phyloP scores from a whole-genome alignment of 2,888 invertebrate genomes.

The Agrochola lychnidis region DNA sequence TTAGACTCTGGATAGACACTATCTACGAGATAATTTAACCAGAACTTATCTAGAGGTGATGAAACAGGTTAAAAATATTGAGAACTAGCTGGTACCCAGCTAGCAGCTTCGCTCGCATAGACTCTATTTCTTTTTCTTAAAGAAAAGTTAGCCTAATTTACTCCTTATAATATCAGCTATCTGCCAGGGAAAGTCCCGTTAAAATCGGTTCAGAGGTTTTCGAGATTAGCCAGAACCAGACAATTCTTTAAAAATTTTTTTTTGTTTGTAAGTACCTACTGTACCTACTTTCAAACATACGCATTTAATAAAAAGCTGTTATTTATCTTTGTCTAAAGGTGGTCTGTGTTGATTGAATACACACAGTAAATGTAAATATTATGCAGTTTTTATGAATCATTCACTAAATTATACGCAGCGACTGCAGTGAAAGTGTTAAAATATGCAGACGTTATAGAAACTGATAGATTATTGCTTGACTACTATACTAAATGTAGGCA shows the following conservation, averaged over 20 bases:
- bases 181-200: too few relatives aligned
- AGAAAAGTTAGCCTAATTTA: too few relatives aligned
- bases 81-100: background rate
- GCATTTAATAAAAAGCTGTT: too few relatives aligned
- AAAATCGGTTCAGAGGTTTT: too few relatives aligned
- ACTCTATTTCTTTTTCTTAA: too few relatives aligned
- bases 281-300: too few relatives aligned
- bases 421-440: slow-evolving; percentile 42
- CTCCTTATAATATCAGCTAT: too few relatives aligned
- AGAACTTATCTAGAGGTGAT: background rate
- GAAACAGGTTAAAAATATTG: too few relatives aligned
- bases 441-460: slow-evolving; percentile 22
- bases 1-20: background rate
- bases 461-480: slow-evolving; percentile 9
- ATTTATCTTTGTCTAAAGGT: background rate
- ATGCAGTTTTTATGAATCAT: slow-evolving; percentile 23
- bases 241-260: too few relatives aligned
- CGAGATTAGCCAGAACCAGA: too few relatives aligned
- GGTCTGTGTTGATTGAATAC: background rate
- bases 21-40: background rate
- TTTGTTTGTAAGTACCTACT: too few relatives aligned
- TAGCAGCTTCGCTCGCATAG: too few relatives aligned
- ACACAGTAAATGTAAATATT: slow-evolving; percentile 1
- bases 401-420: slow-evolving; percentile 20
- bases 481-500: background rate